Evolutionary conservation across 2,797 vertebrate genomes (phyloP).

Genomic region (Enteromius trimaculatus): DNA sequence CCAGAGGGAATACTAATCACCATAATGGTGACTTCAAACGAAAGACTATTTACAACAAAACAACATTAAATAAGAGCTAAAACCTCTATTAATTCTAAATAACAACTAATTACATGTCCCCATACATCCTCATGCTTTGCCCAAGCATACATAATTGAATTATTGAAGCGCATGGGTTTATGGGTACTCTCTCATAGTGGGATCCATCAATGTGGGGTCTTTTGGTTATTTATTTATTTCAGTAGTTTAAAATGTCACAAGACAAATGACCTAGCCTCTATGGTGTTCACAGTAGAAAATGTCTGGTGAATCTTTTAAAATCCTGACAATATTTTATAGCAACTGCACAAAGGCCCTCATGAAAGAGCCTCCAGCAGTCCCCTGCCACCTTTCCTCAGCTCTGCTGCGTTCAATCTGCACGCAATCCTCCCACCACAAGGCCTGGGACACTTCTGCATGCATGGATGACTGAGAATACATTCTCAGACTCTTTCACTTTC

Average conservation of each 20-base stretch:
- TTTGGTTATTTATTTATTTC: slow-evolving; percentile 26
- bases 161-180: slow-evolving; percentile 9
- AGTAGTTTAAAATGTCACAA: slow-evolving; percentile 1
- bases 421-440: slow-evolving; percentile 63
- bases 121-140: slow-evolving; percentile 18
- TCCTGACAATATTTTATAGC: slow-evolving; percentile 48
- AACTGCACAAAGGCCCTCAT: slow-evolving; percentile 59
- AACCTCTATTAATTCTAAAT: slow-evolving; percentile 43
- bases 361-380: slow-evolving; percentile 39
- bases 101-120: slow-evolving; percentile 40
- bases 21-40: slow-evolving; percentile 33
- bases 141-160: slow-evolving; percentile 22
- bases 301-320: slow-evolving; percentile 24
- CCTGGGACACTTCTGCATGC: slow-evolving; percentile 49
- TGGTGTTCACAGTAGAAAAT: slow-evolving; percentile 21
- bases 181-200: background rate
- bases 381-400: slow-evolving; percentile 47
- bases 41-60: slow-evolving; percentile 36
- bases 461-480: slow-evolving; percentile 18
- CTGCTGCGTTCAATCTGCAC: slow-evolving; percentile 56
- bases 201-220: background rate
- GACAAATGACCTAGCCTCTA: background rate
- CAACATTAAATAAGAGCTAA: slow-evolving; percentile 40
- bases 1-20: slow-evolving; percentile 37
- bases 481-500: slow-evolving; percentile 53